phyloP scores from a whole-genome alignment of 2,113 vertebrate genomes.

The Cynoglossus semilaevis region DNA sequence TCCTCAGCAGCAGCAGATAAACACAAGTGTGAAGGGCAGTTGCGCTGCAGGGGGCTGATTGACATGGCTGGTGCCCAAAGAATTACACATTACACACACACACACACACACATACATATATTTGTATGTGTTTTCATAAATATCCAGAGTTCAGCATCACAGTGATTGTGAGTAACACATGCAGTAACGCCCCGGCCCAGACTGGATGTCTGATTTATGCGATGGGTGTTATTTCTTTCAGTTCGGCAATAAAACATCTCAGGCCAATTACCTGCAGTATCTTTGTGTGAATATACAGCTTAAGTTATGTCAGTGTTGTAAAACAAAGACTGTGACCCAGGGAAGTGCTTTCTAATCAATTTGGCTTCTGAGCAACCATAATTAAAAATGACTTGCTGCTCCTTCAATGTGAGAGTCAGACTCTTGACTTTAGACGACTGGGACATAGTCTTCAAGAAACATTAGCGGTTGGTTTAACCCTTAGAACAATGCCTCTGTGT shows the following conservation, averaged over 20 bases:
- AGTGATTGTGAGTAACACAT: conserved; percentile 25
- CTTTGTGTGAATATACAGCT: background rate
- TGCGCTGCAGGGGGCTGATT: conserved; percentile 75
- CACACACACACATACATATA: conserved; percentile 35
- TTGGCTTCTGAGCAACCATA: background rate
- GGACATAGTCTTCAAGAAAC: too few relatives aligned
- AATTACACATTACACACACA: conserved; percentile 46
- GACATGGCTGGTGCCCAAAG: conserved; percentile 74
- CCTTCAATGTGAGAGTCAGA: too few relatives aligned
- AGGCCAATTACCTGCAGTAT: background rate
- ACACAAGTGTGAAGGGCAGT: conserved; percentile 78
- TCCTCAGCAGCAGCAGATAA: conserved; percentile 75
- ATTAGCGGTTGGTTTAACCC: too few relatives aligned
- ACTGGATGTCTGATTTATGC: conserved; percentile 7
- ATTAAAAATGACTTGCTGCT: too few relatives aligned
- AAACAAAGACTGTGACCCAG: conserved; percentile 12
- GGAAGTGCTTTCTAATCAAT: background rate
- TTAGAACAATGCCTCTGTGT: too few relatives aligned
- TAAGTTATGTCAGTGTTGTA: conserved; percentile 2
- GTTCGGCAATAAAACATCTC: conserved; percentile 10
- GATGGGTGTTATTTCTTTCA: conserved; percentile 17
- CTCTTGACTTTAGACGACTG: too few relatives aligned
- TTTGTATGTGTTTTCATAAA: conserved; percentile 47
- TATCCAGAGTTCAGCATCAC: conserved; percentile 44
- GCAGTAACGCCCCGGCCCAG: conserved; percentile 6